Evolutionary conservation across 92 coral and sea anemone genomes (phyloP), one percentile per base, ranked within the genome.

Genomic region (Porites divaricata): DNA sequence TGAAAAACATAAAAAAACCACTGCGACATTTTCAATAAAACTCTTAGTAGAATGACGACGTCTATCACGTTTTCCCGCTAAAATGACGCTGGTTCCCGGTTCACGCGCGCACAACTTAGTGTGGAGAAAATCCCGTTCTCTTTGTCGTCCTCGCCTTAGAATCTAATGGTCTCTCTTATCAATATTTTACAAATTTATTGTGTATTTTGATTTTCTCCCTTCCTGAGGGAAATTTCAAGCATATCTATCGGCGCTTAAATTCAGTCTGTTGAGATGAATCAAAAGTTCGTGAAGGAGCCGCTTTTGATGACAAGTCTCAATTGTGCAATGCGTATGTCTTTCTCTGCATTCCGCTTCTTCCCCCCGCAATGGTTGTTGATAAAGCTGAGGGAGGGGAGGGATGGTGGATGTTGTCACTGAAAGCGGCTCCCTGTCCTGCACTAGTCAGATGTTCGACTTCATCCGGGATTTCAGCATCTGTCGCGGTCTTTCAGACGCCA

Each of bases 381-480:
- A 83, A 83, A 94, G 72, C 28, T 77, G 88, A 83, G 93, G 95
- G 90, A 94, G 98, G 84, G 93, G 74, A 80, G 94, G 93, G 74
- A 81, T 71, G 63, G 72, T 61, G 15, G 63, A 73, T 61, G 81
- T 74, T 74, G 62, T 62, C 86, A 86, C 74, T 23, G 54, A 59
- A 35, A 84, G 70, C 79, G 83, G 83, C 23, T 56, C 93, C 90
- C 84, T 81, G 84, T 79, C 98, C 94, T 87, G 93, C 64, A 89
- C 90, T 81, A 90, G 98, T 94, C 98, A 94, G 76, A 93, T 92
- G 87, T 81, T 94, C 17, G 95, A 81, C 66, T 91, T 94, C 81
- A 88, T 62, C 57, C 98, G 89, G 58, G 92, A 68, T 74, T 86
- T 87, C 76, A 86, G 86, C 87, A 91, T 85, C 80, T 88, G 93